Base-by-base conservation (phyloP, 2,113 vertebrate species). In the Anolis sagrei region DNA sequence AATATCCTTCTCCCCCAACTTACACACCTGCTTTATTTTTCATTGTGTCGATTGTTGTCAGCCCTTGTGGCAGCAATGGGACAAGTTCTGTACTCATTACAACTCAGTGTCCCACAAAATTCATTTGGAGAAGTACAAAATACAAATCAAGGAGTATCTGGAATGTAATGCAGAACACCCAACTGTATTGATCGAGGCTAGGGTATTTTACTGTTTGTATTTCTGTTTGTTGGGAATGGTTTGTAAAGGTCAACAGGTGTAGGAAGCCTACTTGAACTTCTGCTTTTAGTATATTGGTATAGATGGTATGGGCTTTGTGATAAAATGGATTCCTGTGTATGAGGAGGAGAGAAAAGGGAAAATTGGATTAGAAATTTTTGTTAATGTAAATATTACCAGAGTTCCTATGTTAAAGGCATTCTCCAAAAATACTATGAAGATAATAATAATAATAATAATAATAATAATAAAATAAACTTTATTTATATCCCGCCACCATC, bases 211-310 rank as follows among this genome's bases (percentile, higher is more conserved):
- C 51, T 64, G 18, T 66, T 27, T 14, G 36, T 13, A 85, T 19
- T 79, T 73, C 76, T 58, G 10, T 13, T 11, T 85, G 78, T 58
- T 84, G 29, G 21, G 6, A 87, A 84, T 81, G 54, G 21, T 49
- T 36, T 39, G 49, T 74, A 23, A 62, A 82, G 2, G 39, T 44
- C 7, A 85, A 14, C 29, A 73, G n/a, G 68, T 49, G 4, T 82
- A 75, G 9, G n/a, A 86, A 69, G 2, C 72, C 32, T 36, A 4
- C 0, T 21, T 82, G 32, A 76, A 11, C 85, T 91, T 82, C 13
- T 0, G 0, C 7, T 82, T 73, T 23, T 58, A 82, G 25, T 39
- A 58, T 51, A 58, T 29, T 58, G 54, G 13, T 18, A 58, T 58
- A 13, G 54, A 13, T 58, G 54, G 13, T 13, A 58, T 58, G 18